Conservation (phyloP, 1,140 invertebrate genomes). For the Mamestra configurata region DNA sequence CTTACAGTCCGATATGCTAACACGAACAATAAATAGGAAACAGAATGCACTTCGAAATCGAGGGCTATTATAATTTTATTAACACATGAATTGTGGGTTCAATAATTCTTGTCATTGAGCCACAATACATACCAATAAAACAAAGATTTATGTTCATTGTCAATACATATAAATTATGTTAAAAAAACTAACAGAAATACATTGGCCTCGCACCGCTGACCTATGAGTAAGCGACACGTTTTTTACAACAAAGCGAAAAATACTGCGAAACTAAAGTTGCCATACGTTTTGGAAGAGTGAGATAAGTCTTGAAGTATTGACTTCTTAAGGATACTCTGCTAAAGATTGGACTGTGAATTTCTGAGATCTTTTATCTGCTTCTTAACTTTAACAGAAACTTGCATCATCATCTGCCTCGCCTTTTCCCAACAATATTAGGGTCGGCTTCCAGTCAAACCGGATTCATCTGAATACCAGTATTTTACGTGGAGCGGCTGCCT, state of each 20-base stretch:
- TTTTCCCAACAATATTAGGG: too few relatives aligned
- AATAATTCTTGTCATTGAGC: constrained; percentile 45
- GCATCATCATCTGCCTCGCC: too few relatives aligned
- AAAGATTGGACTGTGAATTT: too few relatives aligned
- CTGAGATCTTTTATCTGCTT: too few relatives aligned
- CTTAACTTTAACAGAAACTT: too few relatives aligned
- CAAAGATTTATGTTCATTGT: constrained; percentile 56
- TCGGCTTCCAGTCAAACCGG: too few relatives aligned
- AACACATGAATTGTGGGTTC: constrained; percentile 43
- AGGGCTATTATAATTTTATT: constrained; percentile 38
- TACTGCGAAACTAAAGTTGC: constrained; percentile 41
- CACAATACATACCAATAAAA: constrained; percentile 35
- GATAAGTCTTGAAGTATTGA: not conserved
- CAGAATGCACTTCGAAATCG: constrained; percentile 1
- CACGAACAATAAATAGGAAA: constrained; percentile 15
- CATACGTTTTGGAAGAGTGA: not conserved
- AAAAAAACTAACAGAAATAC: constrained; percentile 63
- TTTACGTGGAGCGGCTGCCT: too few relatives aligned
- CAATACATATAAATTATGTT: constrained; percentile 59
- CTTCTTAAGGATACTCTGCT: too few relatives aligned
- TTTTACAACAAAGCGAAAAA: constrained; percentile 57
- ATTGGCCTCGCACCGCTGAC: constrained; percentile 76
- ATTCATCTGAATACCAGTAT: too few relatives aligned
- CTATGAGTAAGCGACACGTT: constrained; percentile 77
- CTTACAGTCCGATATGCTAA: not conserved